Base-by-base conservation (phyloP, 2,888 invertebrate species). In the Drosophila mulleri region DNA sequence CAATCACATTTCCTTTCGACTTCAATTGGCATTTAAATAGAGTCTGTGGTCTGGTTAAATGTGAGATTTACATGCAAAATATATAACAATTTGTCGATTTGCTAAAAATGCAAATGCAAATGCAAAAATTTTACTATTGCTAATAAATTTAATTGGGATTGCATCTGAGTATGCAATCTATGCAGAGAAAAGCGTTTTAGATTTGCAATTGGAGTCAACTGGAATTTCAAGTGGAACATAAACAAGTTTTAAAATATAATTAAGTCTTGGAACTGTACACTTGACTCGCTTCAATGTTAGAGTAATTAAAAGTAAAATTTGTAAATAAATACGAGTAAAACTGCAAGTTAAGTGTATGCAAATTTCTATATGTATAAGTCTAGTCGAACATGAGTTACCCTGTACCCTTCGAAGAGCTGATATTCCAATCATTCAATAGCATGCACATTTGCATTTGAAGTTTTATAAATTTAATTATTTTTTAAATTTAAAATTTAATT, bases 51-150 rank as follows among this genome's bases (percentile, higher is more conserved):
- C n/a, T 14, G n/a, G 7, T 18, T 32, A 50, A 50, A 12, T 50
- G 18, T 6, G 18, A 9, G n/a, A 48, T 52, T 52, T 20, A 2
- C 7, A 20, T 52, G 35, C 18, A 52, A 52, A 48, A 48, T 48
- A 32, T 32, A 20, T 9, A 37, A 16, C 32, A 35, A 53, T 23
- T 53, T 35, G 52, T 53, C 37, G 23, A 53, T 37, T 53, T 39
- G 4, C 37, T 9, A 5, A 5, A 29, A 11, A 2, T 12, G 29
- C 12, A 29, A 32, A 52, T 52, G 20, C 20, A 23, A 23, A 23
- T 23, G 20, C 20, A 7, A 14, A 52, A 35, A 14, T 32, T 18
- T 29, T n/a, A n/a, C 11, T 6, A 9, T 52, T 14, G 14, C 7
- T 20, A 1, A n/a, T 1, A 7, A 50, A 18, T 35, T 37, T 1